Evolutionary conservation across 2,797 vertebrate species (phyloP).

Genomic region (Sylvilagus floridanus): DNA sequence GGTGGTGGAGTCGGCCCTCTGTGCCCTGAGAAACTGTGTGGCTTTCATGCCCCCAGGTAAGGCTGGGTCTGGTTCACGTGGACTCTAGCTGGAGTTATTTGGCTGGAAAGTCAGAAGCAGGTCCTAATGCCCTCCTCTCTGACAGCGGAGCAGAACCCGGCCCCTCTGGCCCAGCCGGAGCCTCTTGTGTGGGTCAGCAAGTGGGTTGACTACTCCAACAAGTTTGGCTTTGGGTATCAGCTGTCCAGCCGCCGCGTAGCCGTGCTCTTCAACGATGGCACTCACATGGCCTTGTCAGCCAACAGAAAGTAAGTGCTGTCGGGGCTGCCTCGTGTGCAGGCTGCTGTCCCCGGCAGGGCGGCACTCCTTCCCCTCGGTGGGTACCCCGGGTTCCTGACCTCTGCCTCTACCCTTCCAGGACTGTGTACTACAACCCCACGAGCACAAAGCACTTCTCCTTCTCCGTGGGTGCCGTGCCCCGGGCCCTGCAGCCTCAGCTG

Average conservation of each 20-base stretch:
- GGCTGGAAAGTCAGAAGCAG: not conserved
- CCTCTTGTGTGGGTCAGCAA: slow-evolving; percentile 98
- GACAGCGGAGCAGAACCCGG: slow-evolving; percentile 94
- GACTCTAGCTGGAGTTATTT: not conserved
- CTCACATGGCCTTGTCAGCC: slow-evolving; percentile 95
- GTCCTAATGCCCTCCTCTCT: slow-evolving; percentile 46
- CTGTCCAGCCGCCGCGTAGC: slow-evolving; percentile 96
- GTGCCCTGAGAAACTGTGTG: slow-evolving; percentile 93
- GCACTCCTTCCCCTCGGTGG: not conserved
- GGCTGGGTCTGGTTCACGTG: not conserved
- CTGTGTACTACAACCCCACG: slow-evolving; percentile 95
- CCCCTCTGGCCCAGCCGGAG: slow-evolving; percentile 93
- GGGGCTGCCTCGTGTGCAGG: not conserved
- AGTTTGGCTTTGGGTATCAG: slow-evolving; percentile 98
- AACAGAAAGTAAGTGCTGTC: slow-evolving; percentile 91
- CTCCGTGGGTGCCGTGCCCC: slow-evolving; percentile 90
- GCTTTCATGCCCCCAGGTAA: slow-evolving; percentile 96
- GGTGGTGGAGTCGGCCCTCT: slow-evolving; percentile 92
- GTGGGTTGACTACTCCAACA: slow-evolving; percentile 99
- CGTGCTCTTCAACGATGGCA: slow-evolving; percentile 98
- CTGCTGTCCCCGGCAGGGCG: not conserved
- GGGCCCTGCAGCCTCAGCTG: slow-evolving; percentile 95
- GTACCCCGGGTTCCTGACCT: not conserved
- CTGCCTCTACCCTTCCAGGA: slow-evolving; percentile 86
- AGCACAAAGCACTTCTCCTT: slow-evolving; percentile 96